Evolutionary conservation across 2,888 invertebrate genomes (phyloP), one percentile per base, ranked within the genome.

Genomic region (Tridacna gigas): DNA sequence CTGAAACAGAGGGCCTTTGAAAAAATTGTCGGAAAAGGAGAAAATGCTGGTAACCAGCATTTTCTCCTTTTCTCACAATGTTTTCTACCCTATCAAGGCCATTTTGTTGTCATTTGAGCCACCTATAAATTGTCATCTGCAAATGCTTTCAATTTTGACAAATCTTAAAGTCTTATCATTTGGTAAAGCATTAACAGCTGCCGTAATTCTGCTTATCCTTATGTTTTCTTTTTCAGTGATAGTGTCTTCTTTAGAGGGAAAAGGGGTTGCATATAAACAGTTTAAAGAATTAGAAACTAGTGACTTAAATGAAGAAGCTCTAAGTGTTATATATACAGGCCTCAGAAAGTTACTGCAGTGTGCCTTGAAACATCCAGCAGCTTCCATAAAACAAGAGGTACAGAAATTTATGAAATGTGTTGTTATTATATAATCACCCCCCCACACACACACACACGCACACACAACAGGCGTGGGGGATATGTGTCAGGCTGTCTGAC

Each of bases 301-400:
- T 56, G 89, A 89, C 37, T 71, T 90, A 11, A 89, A 79, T 60
- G 91, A 93, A 82, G 93, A 93, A 87, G 86, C 86, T 5, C 61
- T 93, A 47, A 88, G 88, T 82, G 77, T 90, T n/a, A 84, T 93
- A 63, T 93, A 91, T 73, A 88, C 90, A 71, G 94, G 94, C 22
- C 76, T 94, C 5, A 84, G 88, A 73, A 91, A 90, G 79, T 84
- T 93, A 65, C 67, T 94, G 67, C 87, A 86, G 26, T 85, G 88
- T 77, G 94, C 93, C 28, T 79, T 92, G 60, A 87, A 90, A 79
- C 84, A 90, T 48, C 92, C 93, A 20, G 75, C 77, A 48, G 79
- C 90, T 67, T 92, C 93, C 45, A 80, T 94, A 25, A 93, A 93
- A 86, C 89, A 89, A 80, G 93, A 93, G 87, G 93, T 93, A 88